A percentile compares a stretch with the other conserved stretches of the same genome.
These are phyloP conservation scores for Acleris sparsana DNA, from an alignment of 2,888 invertebrate species.

Conservation along the genomic window DNA sequence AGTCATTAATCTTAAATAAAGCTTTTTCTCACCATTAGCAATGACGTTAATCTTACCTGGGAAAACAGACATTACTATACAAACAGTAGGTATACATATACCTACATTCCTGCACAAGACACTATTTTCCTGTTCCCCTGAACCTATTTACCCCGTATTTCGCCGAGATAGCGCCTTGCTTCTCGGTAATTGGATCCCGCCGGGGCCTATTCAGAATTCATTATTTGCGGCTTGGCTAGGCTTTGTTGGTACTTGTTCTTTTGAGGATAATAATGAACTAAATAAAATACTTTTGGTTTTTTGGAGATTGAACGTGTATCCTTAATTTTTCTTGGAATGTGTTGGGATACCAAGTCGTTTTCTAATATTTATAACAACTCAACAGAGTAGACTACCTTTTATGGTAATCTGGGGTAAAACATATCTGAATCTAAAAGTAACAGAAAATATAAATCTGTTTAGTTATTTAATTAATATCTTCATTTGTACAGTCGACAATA, in stretches of 20 bases:
- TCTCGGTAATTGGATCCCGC: constrained; percentile 31
- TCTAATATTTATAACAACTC: no score
- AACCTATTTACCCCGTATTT: constrained; percentile 11
- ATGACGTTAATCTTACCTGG: neutral
- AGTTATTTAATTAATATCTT: no score
- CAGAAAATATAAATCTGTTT: no score
- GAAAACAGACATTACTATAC: constrained; percentile 8
- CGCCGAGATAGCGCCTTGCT: constrained; percentile 21
- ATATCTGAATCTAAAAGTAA: no score
- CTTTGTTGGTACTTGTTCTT: constrained; percentile 1
- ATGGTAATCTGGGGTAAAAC: no score
- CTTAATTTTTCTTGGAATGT: neutral
- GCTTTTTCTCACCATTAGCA: neutral
- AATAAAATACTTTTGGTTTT: constrained; percentile 1
- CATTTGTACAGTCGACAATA: no score
- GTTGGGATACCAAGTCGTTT: neutral
- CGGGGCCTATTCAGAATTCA: constrained; percentile 26
- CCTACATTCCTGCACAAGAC: constrained; percentile 2
- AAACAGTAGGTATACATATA: neutral
- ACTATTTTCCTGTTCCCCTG: constrained; percentile 9
- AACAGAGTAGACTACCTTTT: no score
- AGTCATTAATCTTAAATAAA: no score
- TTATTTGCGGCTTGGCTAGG: constrained; percentile 18
- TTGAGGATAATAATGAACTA: constrained; percentile 11
- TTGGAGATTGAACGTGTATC: neutral